Conservation (phyloP, 2,888 invertebrate species). For the Phasia obesa region DNA sequence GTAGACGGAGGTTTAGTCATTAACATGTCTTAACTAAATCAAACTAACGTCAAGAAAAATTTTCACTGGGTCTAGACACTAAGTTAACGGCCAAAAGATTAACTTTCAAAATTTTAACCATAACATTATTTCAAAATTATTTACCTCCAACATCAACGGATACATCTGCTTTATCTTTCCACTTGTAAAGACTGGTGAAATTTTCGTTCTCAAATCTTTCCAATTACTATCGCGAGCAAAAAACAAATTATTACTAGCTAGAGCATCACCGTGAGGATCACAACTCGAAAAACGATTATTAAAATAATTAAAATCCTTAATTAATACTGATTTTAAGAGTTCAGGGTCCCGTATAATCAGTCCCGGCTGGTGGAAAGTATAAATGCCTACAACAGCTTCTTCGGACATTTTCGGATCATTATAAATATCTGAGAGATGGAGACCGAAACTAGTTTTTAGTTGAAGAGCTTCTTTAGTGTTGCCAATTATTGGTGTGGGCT, state of each 20-base stretch:
- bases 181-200: conserved; percentile 83
- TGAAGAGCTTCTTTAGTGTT: conserved; percentile 80
- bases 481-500: conserved; percentile 82
- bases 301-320: conserved; percentile 83
- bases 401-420: conserved; percentile 75
- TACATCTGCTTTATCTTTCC: conserved; percentile 82
- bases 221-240: conserved; percentile 82
- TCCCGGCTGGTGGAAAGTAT: conserved; percentile 82
- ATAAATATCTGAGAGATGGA: conserved; percentile 81
- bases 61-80: too few relatives aligned
- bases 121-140: too few relatives aligned
- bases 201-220: conserved; percentile 81
- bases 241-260: conserved; percentile 82
- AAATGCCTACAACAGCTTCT: conserved; percentile 80
- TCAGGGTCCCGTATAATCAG: conserved; percentile 82
- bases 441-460: conserved; percentile 76
- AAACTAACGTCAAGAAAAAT: too few relatives aligned
- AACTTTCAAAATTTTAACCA: too few relatives aligned
- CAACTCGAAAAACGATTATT: conserved; percentile 76
- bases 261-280: conserved; percentile 79
- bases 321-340: conserved; percentile 82
- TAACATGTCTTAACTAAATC: too few relatives aligned
- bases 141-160: conserved; percentile 78
- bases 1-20: too few relatives aligned
- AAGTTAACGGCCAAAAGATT: too few relatives aligned